Evolutionary conservation across 2,797 vertebrate genomes (phyloP).

Genomic region (Hydrocynus forskahlii): DNA sequence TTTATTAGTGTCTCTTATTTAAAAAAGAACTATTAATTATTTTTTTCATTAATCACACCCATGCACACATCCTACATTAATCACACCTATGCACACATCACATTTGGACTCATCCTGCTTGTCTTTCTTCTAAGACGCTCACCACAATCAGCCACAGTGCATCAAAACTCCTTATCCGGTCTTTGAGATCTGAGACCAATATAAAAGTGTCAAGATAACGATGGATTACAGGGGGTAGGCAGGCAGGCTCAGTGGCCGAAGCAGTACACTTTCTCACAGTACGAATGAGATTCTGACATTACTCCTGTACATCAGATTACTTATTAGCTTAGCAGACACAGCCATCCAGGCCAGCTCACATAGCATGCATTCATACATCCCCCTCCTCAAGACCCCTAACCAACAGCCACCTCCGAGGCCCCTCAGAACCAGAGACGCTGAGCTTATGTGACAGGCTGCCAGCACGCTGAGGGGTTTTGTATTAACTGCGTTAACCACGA

Average conservation of each 20-base stretch:
- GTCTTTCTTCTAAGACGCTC: slow-evolving; percentile 13
- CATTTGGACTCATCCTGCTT: too few species aligned
- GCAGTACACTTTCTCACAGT: slow-evolving; percentile 68
- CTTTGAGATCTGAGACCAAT: slow-evolving; percentile 25
- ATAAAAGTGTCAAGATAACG: slow-evolving; percentile 62
- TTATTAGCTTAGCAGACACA: slow-evolving; percentile 65
- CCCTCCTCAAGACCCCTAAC: not conserved
- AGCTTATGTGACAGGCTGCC: slow-evolving; percentile 36
- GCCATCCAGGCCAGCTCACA: slow-evolving; percentile 61
- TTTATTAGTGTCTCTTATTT: too few species aligned
- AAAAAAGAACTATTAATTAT: too few species aligned
- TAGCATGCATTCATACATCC: slow-evolving; percentile 57
- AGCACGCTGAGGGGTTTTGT: not conserved
- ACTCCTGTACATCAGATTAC: slow-evolving; percentile 39
- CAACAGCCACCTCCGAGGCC: not conserved
- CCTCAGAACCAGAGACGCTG: slow-evolving; percentile 48
- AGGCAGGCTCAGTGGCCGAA: slow-evolving; percentile 30
- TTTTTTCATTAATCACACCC: too few species aligned
- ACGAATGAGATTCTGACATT: slow-evolving; percentile 62
- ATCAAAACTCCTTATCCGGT: not conserved
- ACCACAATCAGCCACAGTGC: not conserved
- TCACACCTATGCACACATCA: too few species aligned
- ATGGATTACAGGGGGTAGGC: slow-evolving; percentile 54
- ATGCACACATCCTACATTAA: too few species aligned
- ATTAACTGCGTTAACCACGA: not conserved